Evolutionary conservation across 2,888 invertebrate genomes (phyloP), one percentile per base, ranked within the genome.

Genomic region (Agrilus biguttatus): DNA sequence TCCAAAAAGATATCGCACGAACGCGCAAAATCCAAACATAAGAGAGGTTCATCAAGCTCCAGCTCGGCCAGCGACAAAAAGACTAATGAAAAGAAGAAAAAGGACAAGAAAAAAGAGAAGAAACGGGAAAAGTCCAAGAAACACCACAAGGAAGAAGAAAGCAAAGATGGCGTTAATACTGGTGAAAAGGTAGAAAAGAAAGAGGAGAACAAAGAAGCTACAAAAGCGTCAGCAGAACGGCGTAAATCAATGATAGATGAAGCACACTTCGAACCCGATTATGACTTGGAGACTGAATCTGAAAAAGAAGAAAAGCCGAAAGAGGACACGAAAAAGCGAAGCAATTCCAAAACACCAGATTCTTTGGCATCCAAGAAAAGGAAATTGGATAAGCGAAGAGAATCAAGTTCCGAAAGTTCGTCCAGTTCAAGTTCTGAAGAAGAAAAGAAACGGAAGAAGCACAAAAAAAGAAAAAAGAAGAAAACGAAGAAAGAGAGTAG

Each of bases 191-290:
- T 60, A 58, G 36, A 67, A 66, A 50, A 63, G 62, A 45, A 61
- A 63, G 44, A 54, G 51, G 36, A 45, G 8, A 28, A 2, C 10
- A 28, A 28, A 10, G 28, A 28, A 28, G 2, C 28, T 10, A 28
- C 51, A 8, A 53, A 47, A 44, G 45, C 54, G 8, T 47, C 55
- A 0, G 57, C 60, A 17, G 58, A 59, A 47, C 53, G 77, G 48
- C 78, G 82, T 52, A 79, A 81, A 54, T 74, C 79, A 8, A 74
- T 75, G 6, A 63, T 83, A 36, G 82, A 83, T 53, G 84, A 84
- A 63, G 75, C 81, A 0, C 78, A 72, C 55, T 83, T 83, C 56
- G 83, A 80, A 55, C 83, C 82, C 0, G 83, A 83, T 58, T 83
- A 83, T 60, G 83, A 83, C 50, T 70, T 78, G 5, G 80, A 81